Percentiles rank a stretch among this genome's conserved stretches.
Evolutionary conservation across 1,140 invertebrate genomes (phyloP).

Genomic region (Pogonomyrmex californicus): DNA sequence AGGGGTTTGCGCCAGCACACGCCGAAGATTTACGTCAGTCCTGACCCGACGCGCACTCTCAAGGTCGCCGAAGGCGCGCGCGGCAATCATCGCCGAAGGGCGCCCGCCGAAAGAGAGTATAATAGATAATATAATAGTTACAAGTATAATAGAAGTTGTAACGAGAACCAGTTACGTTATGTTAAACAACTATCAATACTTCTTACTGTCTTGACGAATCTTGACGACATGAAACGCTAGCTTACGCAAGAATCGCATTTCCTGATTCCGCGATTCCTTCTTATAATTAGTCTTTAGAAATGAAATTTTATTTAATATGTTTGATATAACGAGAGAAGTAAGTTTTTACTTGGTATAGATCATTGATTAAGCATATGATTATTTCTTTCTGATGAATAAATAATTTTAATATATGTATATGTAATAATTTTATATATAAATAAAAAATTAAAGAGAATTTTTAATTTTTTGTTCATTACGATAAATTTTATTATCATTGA

Average conservation of each 20-base stretch:
- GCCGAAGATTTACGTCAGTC: slow-evolving; percentile 74
- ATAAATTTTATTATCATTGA: neutral
- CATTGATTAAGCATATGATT: neutral
- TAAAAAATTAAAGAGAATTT: neutral
- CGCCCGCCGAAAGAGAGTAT: slow-evolving; percentile 48
- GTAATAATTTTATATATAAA: neutral
- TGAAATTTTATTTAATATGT: slow-evolving; percentile 20
- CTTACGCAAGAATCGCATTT: slow-evolving; percentile 9
- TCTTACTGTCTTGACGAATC: neutral
- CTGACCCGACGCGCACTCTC: slow-evolving; percentile 69
- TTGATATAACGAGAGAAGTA: neutral
- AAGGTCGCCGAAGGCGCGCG: slow-evolving; percentile 65
- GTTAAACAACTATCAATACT: neutral
- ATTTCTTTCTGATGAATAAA: neutral
- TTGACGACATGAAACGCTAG: neutral
- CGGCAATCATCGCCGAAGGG: slow-evolving; percentile 56
- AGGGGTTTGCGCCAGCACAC: slow-evolving; percentile 70
- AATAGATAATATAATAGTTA: neutral
- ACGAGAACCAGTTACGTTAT: slow-evolving; percentile 31
- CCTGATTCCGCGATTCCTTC: slow-evolving; percentile 2
- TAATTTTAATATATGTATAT: neutral
- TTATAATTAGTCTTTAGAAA: slow-evolving; percentile 33
- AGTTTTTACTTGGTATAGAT: neutral
- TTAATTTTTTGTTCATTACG: neutral
- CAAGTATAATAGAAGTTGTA: slow-evolving; percentile 29